These are phyloP conservation scores for Anguilla rostrata DNA, from an alignment of 2,113 vertebrate species.

Conservation along the genomic window DNA sequence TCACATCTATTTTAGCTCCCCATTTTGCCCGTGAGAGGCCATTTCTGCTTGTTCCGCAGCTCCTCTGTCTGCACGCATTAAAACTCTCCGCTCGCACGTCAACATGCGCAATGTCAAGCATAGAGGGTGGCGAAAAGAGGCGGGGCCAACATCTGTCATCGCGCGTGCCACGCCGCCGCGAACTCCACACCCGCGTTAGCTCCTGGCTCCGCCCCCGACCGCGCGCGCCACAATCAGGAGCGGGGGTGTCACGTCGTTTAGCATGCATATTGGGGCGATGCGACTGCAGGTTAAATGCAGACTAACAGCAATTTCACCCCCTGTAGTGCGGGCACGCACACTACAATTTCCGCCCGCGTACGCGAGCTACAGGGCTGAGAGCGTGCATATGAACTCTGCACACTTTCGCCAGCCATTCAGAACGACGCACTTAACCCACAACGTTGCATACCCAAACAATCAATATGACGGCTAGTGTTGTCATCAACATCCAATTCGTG, in stretches of 20 bases:
- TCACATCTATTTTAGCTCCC: neutral
- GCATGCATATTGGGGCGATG: slow-evolving; percentile 57
- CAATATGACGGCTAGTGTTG: neutral
- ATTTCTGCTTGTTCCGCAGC: slow-evolving; percentile 17
- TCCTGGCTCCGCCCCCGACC: slow-evolving; percentile 53
- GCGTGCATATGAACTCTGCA: neutral
- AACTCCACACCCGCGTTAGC: slow-evolving; percentile 59
- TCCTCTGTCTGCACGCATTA: slow-evolving; percentile 27
- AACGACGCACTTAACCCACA: neutral
- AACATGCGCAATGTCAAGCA: slow-evolving; percentile 66
- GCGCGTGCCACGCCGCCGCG: slow-evolving; percentile 46
- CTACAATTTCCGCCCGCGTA: neutral
- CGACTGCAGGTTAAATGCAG: slow-evolving; percentile 65
- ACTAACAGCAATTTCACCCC: slow-evolving; percentile 53
- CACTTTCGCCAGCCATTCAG: neutral
- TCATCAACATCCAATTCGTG: neutral
- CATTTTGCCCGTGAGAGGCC: neutral
- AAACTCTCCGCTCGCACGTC: slow-evolving; percentile 61
- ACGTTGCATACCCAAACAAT: neutral
- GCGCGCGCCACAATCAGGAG: slow-evolving; percentile 53
- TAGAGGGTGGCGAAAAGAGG: slow-evolving; percentile 64
- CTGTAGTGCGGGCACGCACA: neutral
- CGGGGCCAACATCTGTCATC: slow-evolving; percentile 57
- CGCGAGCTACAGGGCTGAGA: neutral
- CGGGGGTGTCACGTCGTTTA: slow-evolving; percentile 63